Conservation (phyloP, 2,888 invertebrate species). For the Leuctra nigra region DNA sequence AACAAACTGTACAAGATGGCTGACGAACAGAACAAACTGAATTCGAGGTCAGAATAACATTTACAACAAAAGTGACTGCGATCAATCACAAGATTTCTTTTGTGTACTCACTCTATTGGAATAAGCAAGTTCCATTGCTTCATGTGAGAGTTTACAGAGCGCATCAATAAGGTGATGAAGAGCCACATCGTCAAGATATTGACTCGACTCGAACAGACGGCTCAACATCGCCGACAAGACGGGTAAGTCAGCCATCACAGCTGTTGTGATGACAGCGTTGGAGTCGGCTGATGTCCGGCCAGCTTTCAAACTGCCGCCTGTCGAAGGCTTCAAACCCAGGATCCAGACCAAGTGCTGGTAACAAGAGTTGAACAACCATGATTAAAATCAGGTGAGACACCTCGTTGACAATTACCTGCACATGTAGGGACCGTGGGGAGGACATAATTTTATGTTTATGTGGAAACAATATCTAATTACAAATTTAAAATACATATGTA, state of each 20-base stretch:
- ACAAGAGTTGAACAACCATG: background rate
- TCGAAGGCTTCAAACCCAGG: constrained; percentile 88
- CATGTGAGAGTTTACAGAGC: constrained; percentile 89
- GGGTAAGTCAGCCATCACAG: constrained; percentile 94
- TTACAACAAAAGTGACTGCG: no score
- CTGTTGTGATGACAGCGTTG: constrained; percentile 86
- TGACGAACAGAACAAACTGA: background rate
- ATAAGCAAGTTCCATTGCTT: constrained; percentile 95
- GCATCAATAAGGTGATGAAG: constrained; percentile 95
- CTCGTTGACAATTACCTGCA: no score
- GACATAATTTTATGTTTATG: no score
- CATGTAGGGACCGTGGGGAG: no score
- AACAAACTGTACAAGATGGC: background rate
- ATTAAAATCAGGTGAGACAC: constrained; percentile 1
- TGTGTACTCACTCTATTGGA: constrained; percentile 67
- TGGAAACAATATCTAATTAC: no score
- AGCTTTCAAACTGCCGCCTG: constrained; percentile 87
- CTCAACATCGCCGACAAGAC: constrained; percentile 84
- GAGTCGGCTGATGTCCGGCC: constrained; percentile 71
- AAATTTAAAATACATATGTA: no score
- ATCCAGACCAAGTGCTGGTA: constrained; percentile 76
- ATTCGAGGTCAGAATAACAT: background rate
- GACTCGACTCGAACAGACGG: constrained; percentile 89
- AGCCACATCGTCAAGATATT: constrained; percentile 88
- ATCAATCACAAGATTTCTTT: no score